These are phyloP conservation scores for Smithornis capensis DNA, from an alignment of 2,113 vertebrate genomes.

Conservation along the genomic window DNA sequence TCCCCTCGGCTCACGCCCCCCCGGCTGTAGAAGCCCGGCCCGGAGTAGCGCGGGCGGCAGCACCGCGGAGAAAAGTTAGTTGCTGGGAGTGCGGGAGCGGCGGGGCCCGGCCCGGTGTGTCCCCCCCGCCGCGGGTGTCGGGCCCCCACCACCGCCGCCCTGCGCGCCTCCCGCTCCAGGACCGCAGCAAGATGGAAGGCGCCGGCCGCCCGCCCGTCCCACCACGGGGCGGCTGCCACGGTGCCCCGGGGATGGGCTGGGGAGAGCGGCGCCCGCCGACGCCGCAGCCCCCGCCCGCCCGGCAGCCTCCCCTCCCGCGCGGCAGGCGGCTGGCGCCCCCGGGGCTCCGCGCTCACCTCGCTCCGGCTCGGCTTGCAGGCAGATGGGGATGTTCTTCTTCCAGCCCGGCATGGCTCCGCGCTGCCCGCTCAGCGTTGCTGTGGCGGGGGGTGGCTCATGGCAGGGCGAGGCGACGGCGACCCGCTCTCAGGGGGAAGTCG, in stretches of 20 bases:
- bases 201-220: not conserved
- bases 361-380: not conserved
- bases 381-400: not conserved
- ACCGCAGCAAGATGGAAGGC: conserved; percentile 11
- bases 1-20: not conserved
- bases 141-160: not conserved
- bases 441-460: not conserved
- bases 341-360: not conserved
- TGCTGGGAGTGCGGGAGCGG: not conserved
- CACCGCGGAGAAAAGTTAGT: conserved; percentile 47
- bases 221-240: not conserved
- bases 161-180: not conserved
- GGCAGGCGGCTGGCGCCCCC: not conserved
- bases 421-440: not conserved
- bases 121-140: not conserved
- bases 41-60: not conserved
- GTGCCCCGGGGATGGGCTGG: not conserved
- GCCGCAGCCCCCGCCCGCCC: not conserved
- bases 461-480: not conserved
- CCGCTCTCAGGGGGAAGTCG: not conserved
- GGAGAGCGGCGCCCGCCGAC: not conserved
- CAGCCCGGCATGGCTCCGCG: not conserved
- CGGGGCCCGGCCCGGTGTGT: not conserved
- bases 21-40: not conserved
- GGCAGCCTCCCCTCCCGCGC: not conserved